Conservation (phyloP, 2,888 invertebrate genomes). For the Orchesella flavescens region DNA sequence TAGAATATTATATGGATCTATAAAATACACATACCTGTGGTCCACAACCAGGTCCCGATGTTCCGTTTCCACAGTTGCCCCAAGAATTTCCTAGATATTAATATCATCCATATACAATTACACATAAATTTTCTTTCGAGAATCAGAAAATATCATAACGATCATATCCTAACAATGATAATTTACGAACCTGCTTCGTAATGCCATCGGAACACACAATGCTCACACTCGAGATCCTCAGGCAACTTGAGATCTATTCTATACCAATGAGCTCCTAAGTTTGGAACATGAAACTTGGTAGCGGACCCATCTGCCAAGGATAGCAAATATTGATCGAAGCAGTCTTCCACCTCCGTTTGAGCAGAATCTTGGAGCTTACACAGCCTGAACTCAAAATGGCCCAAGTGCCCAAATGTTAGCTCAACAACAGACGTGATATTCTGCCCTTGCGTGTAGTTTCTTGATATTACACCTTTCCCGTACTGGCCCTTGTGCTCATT, state of each 20-base stretch:
- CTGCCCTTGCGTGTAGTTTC: constrained; percentile 54
- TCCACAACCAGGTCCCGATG: constrained; percentile 44
- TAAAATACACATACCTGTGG: constrained; percentile 35
- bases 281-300: constrained; percentile 53
- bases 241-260: constrained; percentile 55
- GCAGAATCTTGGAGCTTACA: constrained; percentile 44
- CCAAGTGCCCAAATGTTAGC: constrained; percentile 61
- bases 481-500: constrained; percentile 61
- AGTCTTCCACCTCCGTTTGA: constrained; percentile 50
- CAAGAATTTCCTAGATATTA: constrained; percentile 1
- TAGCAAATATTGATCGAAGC: constrained; percentile 64
- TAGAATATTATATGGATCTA: too few relatives aligned
- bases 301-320: constrained; percentile 39
- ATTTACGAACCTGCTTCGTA: constrained; percentile 64
- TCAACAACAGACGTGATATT: constrained; percentile 44
- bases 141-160: too few relatives aligned
- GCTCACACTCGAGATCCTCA: constrained; percentile 55
- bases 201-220: constrained; percentile 67
- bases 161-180: too few relatives aligned
- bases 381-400: constrained; percentile 63
- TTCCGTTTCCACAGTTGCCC: constrained; percentile 62
- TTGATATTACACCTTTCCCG: constrained; percentile 56
- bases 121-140: too few relatives aligned
- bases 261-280: constrained; percentile 50
- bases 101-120: too few relatives aligned